Evolutionary conservation across 2,888 invertebrate genomes (phyloP), one percentile per base, ranked within the genome.

Genomic region (Dryobotodes eremita): DNA sequence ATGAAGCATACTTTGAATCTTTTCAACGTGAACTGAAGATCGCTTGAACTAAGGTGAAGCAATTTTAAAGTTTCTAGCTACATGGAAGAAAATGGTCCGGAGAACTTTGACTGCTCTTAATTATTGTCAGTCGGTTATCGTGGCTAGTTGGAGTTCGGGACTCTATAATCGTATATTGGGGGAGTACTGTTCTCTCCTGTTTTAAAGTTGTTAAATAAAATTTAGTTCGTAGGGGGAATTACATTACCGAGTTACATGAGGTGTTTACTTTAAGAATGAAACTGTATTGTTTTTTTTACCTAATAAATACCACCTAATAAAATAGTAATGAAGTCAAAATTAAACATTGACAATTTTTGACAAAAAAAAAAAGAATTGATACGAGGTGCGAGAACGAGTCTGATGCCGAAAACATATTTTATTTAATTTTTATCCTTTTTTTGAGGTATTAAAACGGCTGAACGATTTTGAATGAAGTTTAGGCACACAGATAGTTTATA

Each of bases 1-100:
- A 96, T 95, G 95, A 95, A 95, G 94, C 93, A 92, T 94, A 92
- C 93, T 95, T 94, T 92, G 91, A 94, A 95, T 94, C 94, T 94
- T 94, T 94, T 94, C 92, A 90, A 88, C 91, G 90, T 87, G 89
- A 90, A 91, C 88, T 88, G 89, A 90, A 90, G 90, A 91, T 89
- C 88, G 89, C 90, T 89, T 91, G 92, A 93, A 91, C 88, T 88
- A 89, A 93, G 92, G 93, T 94, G 92, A 91, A 93, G 92, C 93
- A 94, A 94, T 94, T 94, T 94, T 88, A 93, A 95, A 95, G 91
- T 94, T 95, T 89, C 90, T 86, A 87, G 89, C 89, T 89, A 90
- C 92, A 92, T 90, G 90, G 92, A 92, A 93, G 92, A 92, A 93
- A 94, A 93, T 90, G 90, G 88, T 88, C 83, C 90, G 83, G 86